Base-by-base conservation (phyloP, 1,140 invertebrate genomes). In the Orius insidiosus region DNA sequence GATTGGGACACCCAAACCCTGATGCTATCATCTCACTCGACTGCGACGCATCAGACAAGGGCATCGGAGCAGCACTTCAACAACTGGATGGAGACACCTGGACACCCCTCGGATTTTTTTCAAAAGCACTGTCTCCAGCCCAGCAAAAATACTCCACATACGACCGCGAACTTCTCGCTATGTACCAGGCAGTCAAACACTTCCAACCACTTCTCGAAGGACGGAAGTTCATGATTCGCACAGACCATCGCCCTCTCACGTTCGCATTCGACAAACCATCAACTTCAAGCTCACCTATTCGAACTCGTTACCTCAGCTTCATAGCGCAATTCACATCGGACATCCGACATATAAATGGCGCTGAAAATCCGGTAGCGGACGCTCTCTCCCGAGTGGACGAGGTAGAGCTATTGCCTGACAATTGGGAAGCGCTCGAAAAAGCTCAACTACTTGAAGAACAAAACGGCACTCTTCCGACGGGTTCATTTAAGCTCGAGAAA, bases 161-260 rank as follows among this genome's bases (percentile, higher is more conserved):
- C 53, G 64, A 67, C 48, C 45, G 62, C 5, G 66, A 71, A 53
- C 50, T 70, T 1, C 43, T 69, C 4, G 67, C 63, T 1, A 60
- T 66, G 14, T 70, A 67, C 52, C 45, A 52, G 7, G 55, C 57
- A 5, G 51, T 67, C 1, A 57, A 63, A 48, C 57, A 63, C 42
- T 69, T 70, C 49, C 53, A 55, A 8, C 57, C 65, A 45, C 53
- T 63, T 24, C 18, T 70, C 0, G 62, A 68, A 56, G 63, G 54
- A 13, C 52, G 58, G 49, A 7, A 31, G 13, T 61, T 65, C 34
- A 50, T 35, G 0, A 54, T 66, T 6, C 59, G 46, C 16, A 65
- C 61, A 4, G 61, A 68, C 46, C 38, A 40, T 16, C 11, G 38
- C 11, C 38, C 38, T 16, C 35, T 36, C 14, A 36, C n/a, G 9